These are phyloP conservation scores for Lepidonotus clava DNA, from an alignment of 2,888 invertebrate species.

Conservation along the genomic window DNA sequence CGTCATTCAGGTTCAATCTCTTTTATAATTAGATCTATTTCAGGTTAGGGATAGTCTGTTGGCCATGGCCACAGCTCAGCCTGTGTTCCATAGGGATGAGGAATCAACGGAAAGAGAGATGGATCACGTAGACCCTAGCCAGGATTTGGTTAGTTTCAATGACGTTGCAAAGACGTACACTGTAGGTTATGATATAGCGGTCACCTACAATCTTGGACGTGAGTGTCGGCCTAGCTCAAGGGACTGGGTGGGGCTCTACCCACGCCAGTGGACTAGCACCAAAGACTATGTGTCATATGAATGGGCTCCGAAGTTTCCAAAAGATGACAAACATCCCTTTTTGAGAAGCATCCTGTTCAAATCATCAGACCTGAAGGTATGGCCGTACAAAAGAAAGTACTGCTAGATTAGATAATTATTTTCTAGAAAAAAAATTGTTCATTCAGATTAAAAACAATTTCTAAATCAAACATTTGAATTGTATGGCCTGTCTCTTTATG, in stretches of 20 bases:
- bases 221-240: constrained; percentile 9
- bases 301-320: background rate
- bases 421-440: too few species aligned
- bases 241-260: constrained; percentile 41
- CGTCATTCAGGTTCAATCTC: too few species aligned
- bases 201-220: background rate
- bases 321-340: background rate
- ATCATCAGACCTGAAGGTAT: too few species aligned
- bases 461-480: too few species aligned
- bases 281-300: constrained; percentile 23
- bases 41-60: background rate
- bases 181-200: background rate
- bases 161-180: background rate
- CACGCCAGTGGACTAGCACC: constrained; percentile 13
- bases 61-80: constrained; percentile 1
- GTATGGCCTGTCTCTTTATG: too few species aligned
- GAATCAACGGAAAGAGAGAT: background rate
- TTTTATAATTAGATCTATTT: background rate
- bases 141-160: background rate
- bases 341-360: background rate
- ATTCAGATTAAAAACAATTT: too few species aligned
- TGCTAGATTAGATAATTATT: too few species aligned
- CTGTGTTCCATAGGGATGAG: background rate
- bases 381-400: too few species aligned
- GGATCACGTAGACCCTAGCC: background rate